These are phyloP conservation scores for Hippocampus kuda DNA, from an alignment of 2,797 vertebrate genomes.

Conservation along the genomic window DNA sequence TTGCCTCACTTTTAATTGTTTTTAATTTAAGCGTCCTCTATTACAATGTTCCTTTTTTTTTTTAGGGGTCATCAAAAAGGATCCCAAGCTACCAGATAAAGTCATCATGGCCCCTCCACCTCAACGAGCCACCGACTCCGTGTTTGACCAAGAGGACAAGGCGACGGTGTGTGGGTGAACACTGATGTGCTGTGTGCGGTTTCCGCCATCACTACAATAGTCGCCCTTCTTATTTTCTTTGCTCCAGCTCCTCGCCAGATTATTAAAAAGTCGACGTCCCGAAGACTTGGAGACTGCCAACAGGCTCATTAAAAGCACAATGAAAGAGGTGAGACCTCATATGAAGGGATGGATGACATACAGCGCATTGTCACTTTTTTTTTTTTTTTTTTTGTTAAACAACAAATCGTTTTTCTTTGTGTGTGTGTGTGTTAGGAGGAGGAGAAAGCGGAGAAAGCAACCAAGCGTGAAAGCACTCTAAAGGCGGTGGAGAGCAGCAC, in stretches of 20 bases:
- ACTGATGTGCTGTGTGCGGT: neutral
- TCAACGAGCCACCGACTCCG: conserved; percentile 70
- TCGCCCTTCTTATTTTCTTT: conserved; percentile 8
- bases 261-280: conserved; percentile 72
- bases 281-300: conserved; percentile 88
- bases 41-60: neutral
- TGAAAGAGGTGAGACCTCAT: conserved; percentile 70
- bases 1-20: neutral
- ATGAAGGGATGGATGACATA: neutral
- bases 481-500: conserved; percentile 69
- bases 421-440: conserved; percentile 67
- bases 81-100: conserved; percentile 73
- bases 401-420: neutral
- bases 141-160: conserved; percentile 87
- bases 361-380: neutral
- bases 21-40: neutral
- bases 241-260: conserved; percentile 70
- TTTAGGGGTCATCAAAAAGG: conserved; percentile 79
- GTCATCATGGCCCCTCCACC: conserved; percentile 75
- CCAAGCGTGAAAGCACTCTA: conserved; percentile 62
- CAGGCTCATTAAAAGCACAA: conserved; percentile 77
- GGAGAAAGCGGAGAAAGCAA: conserved; percentile 72
- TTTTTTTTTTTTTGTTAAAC: neutral
- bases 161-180: conserved; percentile 63
- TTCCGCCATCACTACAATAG: neutral